Percentiles rank a stretch among this genome's conserved stretches.
Conservation (phyloP, 1,140 invertebrate genomes). For the Acyrthosiphon pisum region DNA sequence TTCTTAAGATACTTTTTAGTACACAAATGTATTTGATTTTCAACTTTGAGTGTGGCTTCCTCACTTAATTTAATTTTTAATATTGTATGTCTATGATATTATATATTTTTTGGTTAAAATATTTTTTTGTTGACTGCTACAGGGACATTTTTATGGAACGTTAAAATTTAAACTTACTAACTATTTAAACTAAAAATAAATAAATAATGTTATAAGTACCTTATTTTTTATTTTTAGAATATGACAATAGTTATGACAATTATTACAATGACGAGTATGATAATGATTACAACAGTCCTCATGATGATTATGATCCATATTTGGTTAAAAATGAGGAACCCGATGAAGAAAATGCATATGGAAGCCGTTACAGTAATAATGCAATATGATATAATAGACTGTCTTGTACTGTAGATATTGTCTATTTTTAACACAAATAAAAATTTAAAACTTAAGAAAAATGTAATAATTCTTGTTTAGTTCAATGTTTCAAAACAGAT, state of each 20-base stretch:
- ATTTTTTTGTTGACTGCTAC: not conserved
- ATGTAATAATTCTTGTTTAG: not conserved
- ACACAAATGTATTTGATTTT: not conserved
- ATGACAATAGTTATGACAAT: slow-evolving; percentile 52
- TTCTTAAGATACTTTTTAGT: not conserved
- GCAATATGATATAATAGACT: not conserved
- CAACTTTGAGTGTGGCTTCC: not conserved
- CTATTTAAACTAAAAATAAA: not conserved
- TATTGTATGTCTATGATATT: not conserved
- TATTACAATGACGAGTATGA: slow-evolving; percentile 45
- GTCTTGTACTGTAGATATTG: not conserved
- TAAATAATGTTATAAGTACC: not conserved
- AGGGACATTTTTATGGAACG: no score
- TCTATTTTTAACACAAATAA: not conserved
- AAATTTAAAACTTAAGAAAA: not conserved
- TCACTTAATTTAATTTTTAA: not conserved
- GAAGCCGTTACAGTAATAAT: slow-evolving; percentile 1
- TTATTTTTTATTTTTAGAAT: slow-evolving; percentile 44
- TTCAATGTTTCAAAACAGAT: not conserved
- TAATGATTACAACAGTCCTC: slow-evolving; percentile 25
- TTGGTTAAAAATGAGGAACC: slow-evolving; percentile 50
- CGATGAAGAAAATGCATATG: slow-evolving; percentile 34
- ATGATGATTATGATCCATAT: slow-evolving; percentile 52
- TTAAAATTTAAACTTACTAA: not conserved
- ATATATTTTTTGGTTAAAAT: not conserved